Evolutionary conservation across 2,888 invertebrate species (phyloP), one percentile per base, ranked within the genome.

Genomic region (Dusona sp.): DNA sequence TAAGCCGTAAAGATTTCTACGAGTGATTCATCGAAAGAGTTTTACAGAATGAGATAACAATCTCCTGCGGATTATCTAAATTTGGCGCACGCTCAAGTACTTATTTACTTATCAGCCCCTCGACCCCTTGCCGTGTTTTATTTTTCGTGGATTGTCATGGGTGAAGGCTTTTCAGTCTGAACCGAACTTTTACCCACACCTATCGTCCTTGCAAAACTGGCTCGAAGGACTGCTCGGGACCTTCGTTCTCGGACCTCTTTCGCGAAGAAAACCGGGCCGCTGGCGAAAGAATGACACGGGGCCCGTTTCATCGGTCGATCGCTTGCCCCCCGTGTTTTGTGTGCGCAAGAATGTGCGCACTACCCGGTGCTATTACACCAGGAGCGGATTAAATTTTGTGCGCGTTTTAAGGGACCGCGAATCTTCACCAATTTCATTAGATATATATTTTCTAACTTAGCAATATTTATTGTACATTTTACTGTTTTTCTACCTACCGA

Each of bases 271-370:
- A 79, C 54, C 80, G 70, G 86, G 67, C 80, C 65, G 65, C 54
- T 73, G 33, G 77, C 77, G 72, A 79, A 68, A 81, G 85, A 85
- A 81, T 85, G 85, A 85, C 85, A 85, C 85, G 74, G 85, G 85
- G 51, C 78, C 84, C 74, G 79, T 61, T 78, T 79, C 81, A 81
- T 86, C 86, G 86, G 74, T 86, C 84, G 84, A 84, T 81, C 73
- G 83, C 82, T 57, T 78, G 79, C 77, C 33, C 70, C 48, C 75
- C 81, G 25, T 51, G 68, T 70, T 68, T 29, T 57, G 54, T 83
- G 73, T 88, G 88, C 88, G 88, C 88, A 88, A 88, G 87, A 88
- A 88, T 88, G 88, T 88, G 87, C 88, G 88, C 88, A 87, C 80
- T 80, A 29, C 64, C 54, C 81, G 77, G 38, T 29, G 68, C 78